A percentile compares a stretch with the other conserved stretches of the same genome.
These are phyloP conservation scores for mouse (Mus musculus) DNA, from an alignment of 2,113 vertebrate genomes.

Conservation along the genomic window DNA sequence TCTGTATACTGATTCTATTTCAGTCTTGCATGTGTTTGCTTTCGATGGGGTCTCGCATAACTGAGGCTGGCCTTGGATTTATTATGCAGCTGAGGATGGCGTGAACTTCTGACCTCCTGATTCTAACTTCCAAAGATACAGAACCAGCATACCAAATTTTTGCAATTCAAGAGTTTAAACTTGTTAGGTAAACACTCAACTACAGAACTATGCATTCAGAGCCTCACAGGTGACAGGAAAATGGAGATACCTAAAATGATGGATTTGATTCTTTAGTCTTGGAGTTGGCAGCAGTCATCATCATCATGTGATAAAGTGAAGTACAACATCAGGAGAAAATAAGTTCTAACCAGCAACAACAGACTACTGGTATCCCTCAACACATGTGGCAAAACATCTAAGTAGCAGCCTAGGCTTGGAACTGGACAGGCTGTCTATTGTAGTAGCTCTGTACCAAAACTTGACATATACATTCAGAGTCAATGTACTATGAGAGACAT, in stretches of 20 bases:
- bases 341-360: background rate
- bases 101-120: too few species aligned
- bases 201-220: too few species aligned
- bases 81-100: background rate
- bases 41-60: background rate
- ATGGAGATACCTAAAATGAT: too few species aligned
- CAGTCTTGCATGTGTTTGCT: background rate
- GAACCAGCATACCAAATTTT: too few species aligned
- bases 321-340: background rate
- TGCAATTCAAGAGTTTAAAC: background rate
- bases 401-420: too few species aligned
- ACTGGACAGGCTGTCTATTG: too few species aligned
- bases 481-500: background rate
- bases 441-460: too few species aligned
- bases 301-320: background rate
- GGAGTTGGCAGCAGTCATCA: background rate
- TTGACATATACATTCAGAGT: background rate
- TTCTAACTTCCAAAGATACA: too few species aligned
- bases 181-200: background rate
- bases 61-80: background rate
- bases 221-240: background rate
- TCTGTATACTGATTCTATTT: background rate
- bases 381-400: background rate
- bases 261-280: background rate
- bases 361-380: background rate